A percentile compares a stretch with the other conserved stretches of the same genome.
These are phyloP conservation scores for Radopholus similis DNA, from an alignment of 1,140 invertebrate species.

Conservation along the genomic window DNA sequence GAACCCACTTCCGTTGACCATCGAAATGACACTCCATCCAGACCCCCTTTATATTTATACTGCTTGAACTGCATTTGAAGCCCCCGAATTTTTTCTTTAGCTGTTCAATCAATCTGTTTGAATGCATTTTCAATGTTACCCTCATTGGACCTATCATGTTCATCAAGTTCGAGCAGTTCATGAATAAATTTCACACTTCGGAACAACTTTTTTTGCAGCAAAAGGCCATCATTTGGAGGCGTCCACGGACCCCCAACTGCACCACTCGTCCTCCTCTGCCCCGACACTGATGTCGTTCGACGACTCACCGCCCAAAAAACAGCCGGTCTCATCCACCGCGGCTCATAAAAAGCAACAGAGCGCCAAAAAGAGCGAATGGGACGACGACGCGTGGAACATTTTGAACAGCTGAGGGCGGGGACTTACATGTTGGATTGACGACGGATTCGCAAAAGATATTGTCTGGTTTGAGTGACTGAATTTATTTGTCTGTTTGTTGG, in stretches of 20 bases:
- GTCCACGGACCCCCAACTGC: not conserved
- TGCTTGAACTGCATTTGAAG: not conserved
- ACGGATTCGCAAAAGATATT: too few relatives aligned
- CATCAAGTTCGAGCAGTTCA: not conserved
- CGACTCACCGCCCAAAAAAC: not conserved
- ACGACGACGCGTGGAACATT: constrained; percentile 17
- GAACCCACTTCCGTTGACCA: not conserved
- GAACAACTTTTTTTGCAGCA: not conserved
- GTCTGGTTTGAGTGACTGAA: too few relatives aligned
- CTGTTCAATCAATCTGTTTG: not conserved
- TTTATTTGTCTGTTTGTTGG: too few relatives aligned
- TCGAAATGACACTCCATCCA: too few relatives aligned
- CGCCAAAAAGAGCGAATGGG: not conserved
- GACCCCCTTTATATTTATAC: too few relatives aligned
- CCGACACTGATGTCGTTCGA: not conserved
- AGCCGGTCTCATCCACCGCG: too few relatives aligned
- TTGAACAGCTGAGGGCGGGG: not conserved
- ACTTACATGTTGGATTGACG: too few relatives aligned
- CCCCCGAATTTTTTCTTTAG: not conserved
- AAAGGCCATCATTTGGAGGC: not conserved
- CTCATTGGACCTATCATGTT: too few relatives aligned
- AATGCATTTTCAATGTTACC: too few relatives aligned
- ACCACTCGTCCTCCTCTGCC: constrained; percentile 2
- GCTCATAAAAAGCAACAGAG: not conserved
- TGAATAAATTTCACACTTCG: not conserved